phyloP scores from a whole-genome alignment of 1,140 invertebrate species.

The Drosophila pectinifera region DNA sequence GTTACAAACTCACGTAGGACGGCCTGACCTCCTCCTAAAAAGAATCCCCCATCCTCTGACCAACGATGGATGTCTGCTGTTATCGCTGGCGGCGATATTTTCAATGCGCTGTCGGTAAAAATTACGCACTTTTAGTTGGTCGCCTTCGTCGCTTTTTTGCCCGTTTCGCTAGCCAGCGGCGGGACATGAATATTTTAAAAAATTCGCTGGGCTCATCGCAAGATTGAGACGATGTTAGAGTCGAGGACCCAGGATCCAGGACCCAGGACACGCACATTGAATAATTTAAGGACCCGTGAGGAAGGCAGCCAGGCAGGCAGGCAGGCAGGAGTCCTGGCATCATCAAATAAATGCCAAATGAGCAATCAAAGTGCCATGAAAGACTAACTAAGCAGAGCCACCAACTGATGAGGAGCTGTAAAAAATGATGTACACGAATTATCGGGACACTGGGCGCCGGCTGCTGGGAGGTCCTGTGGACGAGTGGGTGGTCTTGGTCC shows the following conservation, averaged over 20 bases:
- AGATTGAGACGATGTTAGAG: slow-evolving; percentile 35
- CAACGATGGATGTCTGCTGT: slow-evolving; percentile 22
- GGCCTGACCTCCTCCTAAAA: slow-evolving; percentile 7
- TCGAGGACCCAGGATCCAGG: slow-evolving; percentile 5
- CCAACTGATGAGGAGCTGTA: slow-evolving; percentile 71
- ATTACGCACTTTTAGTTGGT: slow-evolving; percentile 80
- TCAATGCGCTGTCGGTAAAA: slow-evolving; percentile 78
- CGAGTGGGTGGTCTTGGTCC: slow-evolving; percentile 5
- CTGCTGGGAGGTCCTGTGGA: neutral
- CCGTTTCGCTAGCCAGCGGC: slow-evolving; percentile 64
- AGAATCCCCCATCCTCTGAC: neutral
- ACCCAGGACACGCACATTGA: slow-evolving; percentile 56
- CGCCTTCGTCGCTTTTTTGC: slow-evolving; percentile 29
- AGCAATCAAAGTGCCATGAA: slow-evolving; percentile 80
- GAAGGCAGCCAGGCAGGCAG: slow-evolving; percentile 7
- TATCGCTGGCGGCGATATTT: slow-evolving; percentile 66
- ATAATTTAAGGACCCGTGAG: slow-evolving; percentile 62
- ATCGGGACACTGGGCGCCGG: slow-evolving; percentile 41
- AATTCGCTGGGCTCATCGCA: slow-evolving; percentile 60
- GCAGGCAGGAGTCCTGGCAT: slow-evolving; percentile 40
- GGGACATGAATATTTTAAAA: slow-evolving; percentile 81
- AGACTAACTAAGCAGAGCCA: slow-evolving; percentile 69
- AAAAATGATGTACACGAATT: slow-evolving; percentile 79
- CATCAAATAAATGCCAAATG: slow-evolving; percentile 83
- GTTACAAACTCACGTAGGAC: slow-evolving; percentile 70